phyloP scores from a whole-genome alignment of 2,888 invertebrate species.

The Zygothrica quintamaculata region DNA sequence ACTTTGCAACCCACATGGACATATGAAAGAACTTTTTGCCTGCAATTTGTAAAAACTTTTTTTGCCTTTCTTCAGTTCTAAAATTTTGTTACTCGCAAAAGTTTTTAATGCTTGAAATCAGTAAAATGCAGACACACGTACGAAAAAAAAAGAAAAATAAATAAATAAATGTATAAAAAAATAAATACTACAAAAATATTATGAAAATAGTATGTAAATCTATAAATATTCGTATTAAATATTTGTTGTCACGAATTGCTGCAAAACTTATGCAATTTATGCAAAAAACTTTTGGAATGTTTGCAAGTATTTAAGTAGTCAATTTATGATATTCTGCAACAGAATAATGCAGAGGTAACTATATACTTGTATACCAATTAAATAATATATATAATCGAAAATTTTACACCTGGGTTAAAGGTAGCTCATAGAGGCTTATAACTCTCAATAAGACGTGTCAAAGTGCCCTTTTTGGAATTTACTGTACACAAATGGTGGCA shows the following conservation, averaged over 20 bases:
- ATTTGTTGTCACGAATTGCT: slow-evolving; percentile 35
- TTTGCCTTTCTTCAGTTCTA: background rate
- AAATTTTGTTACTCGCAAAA: slow-evolving; percentile 5
- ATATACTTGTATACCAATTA: no score
- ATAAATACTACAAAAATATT: background rate
- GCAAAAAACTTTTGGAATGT: slow-evolving; percentile 4
- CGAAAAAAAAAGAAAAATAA: no score
- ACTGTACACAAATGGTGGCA: no score
- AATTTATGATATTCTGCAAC: slow-evolving; percentile 40
- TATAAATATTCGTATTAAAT: slow-evolving; percentile 53
- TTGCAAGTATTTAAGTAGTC: slow-evolving; percentile 43
- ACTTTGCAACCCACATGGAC: background rate
- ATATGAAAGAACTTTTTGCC: background rate
- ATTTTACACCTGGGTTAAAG: no score
- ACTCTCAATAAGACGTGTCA: no score
- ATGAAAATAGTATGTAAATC: slow-evolving; percentile 15
- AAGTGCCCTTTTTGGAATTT: no score
- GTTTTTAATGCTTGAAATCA: slow-evolving; percentile 43
- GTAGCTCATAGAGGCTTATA: no score
- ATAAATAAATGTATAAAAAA: no score
- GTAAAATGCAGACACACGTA: slow-evolving; percentile 33
- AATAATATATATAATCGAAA: no score
- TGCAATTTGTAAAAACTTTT: slow-evolving; percentile 11
- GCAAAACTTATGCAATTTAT: slow-evolving; percentile 31
- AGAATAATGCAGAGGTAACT: no score